These are phyloP conservation scores for Galago senegalensis DNA, from an alignment of 2,797 vertebrate species.

Conservation along the genomic window DNA sequence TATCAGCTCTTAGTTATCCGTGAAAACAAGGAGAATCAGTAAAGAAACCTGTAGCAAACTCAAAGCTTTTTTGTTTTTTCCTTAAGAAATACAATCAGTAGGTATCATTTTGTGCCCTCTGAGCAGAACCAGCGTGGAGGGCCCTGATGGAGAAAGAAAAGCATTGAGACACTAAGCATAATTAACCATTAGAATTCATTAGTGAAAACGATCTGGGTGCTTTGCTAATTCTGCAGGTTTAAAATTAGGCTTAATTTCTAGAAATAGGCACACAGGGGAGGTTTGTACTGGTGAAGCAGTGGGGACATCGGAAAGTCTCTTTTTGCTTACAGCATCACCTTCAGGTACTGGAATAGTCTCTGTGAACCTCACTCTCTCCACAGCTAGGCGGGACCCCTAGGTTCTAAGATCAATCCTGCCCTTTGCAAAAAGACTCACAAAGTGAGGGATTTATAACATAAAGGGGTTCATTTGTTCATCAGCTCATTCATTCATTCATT, in stretches of 20 bases:
- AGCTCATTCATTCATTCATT: not conserved
- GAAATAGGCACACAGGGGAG: constrained; percentile 56
- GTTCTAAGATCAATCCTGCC: not conserved
- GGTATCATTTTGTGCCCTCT: constrained; percentile 48
- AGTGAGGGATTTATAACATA: not conserved
- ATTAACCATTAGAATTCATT: constrained; percentile 81
- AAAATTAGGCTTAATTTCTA: constrained; percentile 76
- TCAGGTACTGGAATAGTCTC: not conserved
- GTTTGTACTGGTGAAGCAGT: constrained; percentile 6
- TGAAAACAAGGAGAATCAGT: not conserved
- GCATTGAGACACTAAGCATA: constrained; percentile 57
- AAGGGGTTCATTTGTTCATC: not conserved
- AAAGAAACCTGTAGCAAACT: not conserved
- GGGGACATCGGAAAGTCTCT: not conserved
- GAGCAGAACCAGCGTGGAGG: not conserved
- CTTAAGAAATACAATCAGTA: not conserved
- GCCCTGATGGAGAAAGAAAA: constrained; percentile 42
- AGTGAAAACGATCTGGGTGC: constrained; percentile 70
- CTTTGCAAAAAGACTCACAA: not conserved
- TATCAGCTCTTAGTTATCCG: not conserved
- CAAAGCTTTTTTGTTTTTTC: not conserved
- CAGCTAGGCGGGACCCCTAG: not conserved
- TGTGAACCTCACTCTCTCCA: not conserved
- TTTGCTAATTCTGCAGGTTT: constrained; percentile 72
- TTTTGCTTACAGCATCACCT: not conserved